Base-by-base conservation (phyloP, 2,797 vertebrate genomes). In the Apodemus agrarius region DNA sequence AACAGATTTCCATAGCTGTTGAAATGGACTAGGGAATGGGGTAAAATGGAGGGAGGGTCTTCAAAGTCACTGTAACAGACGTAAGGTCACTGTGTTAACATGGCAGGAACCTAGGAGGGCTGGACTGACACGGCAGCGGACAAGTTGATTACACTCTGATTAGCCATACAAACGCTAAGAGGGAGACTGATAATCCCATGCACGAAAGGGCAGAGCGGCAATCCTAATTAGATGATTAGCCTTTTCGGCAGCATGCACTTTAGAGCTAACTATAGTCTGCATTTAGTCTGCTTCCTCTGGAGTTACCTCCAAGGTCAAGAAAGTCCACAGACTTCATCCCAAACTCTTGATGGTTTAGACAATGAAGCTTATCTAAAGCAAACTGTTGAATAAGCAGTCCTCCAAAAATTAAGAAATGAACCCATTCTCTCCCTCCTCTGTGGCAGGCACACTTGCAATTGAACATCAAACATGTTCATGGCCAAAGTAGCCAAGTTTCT, bases 381-480 rank as follows among this genome's bases (percentile, higher is more conserved):
- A 78, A 80, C 2, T n/a, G 31, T 19, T 91, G 43, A 93, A 90
- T 85, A 92, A 93, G 52, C 72, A 76, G 31, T 13, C 29, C 65
- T 61, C 88, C 80, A 76, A 72, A 95, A 61, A 22, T 91, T 88
- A 90, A 69, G 57, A 79, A 75, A 79, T 80, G 65, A 96, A 80
- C 29, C 57, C 52, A 67, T 86, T 91, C 34, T 91, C 8, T n/a
- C 17, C 34, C 26, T 82, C 82, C 59, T 82, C 46, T 12, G 6
- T n/a, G 67, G 67, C 59, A 94, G 61, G 78, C 34, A 40, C 14
- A 63, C 46, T 97, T 79, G 37, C 89, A 94, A 59, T 22, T 67
- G 57, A 61, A 85, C 21, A 54, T 57, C 81, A 83, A 92, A 22
- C 54, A 57, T 37, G 92, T 90, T 93, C 95, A 57, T 86, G 52